Evolutionary conservation across 2,888 invertebrate species (phyloP).

Genomic region (Apoda limacodes): DNA sequence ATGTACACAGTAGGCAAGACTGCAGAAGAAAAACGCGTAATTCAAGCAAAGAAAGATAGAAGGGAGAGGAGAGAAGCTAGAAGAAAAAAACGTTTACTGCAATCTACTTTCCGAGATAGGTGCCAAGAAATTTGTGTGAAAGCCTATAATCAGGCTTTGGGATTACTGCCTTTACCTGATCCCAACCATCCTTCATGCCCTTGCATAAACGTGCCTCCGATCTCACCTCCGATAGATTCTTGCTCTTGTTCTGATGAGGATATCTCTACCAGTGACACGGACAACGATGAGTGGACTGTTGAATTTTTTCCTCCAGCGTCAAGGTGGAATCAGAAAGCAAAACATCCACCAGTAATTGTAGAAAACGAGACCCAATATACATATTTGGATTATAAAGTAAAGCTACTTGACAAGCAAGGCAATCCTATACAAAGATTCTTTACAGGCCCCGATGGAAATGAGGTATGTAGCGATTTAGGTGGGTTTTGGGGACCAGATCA

Average conservation of each 20-base stretch:
- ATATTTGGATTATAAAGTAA: constrained; percentile 57
- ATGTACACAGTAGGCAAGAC: constrained; percentile 55
- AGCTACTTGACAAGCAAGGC: constrained; percentile 48
- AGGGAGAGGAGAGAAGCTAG: constrained; percentile 51
- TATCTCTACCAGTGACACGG: constrained; percentile 49
- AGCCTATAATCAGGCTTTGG: constrained; percentile 60
- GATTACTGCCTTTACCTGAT: constrained; percentile 46
- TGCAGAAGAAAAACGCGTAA: constrained; percentile 43
- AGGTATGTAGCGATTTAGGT: constrained; percentile 55
- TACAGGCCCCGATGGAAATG: constrained; percentile 53
- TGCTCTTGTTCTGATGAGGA: constrained; percentile 56
- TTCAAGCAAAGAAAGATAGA: constrained; percentile 44
- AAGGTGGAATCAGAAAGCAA: constrained; percentile 45
- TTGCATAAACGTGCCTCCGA: constrained; percentile 30
- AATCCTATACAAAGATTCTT: constrained; percentile 51
- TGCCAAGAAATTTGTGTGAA: constrained; percentile 62
- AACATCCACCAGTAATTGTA: constrained; percentile 33
- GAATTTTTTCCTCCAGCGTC: constrained; percentile 56
- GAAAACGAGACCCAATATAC: constrained; percentile 44
- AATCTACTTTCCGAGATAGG: constrained; percentile 53
- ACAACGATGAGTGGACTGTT: constrained; percentile 56
- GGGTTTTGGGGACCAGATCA: constrained; percentile 51
- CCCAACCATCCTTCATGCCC: constrained; percentile 53
- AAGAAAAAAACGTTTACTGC: constrained; percentile 47
- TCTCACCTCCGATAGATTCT: constrained; percentile 42